Conservation (phyloP, 2,113 vertebrate genomes). For the Odocoileus hemionus region DNA sequence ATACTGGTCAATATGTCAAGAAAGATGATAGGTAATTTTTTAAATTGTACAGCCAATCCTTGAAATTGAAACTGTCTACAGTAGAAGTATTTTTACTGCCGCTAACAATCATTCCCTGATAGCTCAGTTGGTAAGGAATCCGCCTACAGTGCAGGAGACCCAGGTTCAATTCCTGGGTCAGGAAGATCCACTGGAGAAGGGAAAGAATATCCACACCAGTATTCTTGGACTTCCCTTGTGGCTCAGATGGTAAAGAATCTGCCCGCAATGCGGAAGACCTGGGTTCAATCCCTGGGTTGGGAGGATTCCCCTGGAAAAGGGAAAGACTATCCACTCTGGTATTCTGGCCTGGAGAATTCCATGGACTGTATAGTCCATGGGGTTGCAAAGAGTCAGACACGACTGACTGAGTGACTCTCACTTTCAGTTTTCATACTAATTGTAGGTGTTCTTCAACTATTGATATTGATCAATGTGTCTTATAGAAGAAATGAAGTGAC, state of each 20-base stretch:
- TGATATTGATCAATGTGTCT: not conserved
- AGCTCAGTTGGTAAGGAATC: not conserved
- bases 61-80: not conserved
- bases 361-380: not conserved
- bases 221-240: not conserved
- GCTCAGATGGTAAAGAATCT: not conserved
- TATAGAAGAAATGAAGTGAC: not conserved
- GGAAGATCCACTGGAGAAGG: not conserved
- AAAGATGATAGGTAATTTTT: slow-evolving; percentile 90
- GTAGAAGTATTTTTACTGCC: not conserved
- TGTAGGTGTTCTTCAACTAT: not conserved
- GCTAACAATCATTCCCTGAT: not conserved
- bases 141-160: not conserved
- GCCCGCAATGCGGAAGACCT: fast-evolving
- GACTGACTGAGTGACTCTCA: not conserved
- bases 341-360: not conserved
- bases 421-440: not conserved
- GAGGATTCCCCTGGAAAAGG: not conserved
- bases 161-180: not conserved
- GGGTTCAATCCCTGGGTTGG: not conserved
- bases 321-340: not conserved
- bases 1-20: slow-evolving; percentile 89
- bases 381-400: not conserved
- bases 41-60: not conserved
- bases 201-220: not conserved